Evolutionary conservation across 2,113 vertebrate species (phyloP), one percentile per base, ranked within the genome.

Genomic region (Danionella cerebrum): DNA sequence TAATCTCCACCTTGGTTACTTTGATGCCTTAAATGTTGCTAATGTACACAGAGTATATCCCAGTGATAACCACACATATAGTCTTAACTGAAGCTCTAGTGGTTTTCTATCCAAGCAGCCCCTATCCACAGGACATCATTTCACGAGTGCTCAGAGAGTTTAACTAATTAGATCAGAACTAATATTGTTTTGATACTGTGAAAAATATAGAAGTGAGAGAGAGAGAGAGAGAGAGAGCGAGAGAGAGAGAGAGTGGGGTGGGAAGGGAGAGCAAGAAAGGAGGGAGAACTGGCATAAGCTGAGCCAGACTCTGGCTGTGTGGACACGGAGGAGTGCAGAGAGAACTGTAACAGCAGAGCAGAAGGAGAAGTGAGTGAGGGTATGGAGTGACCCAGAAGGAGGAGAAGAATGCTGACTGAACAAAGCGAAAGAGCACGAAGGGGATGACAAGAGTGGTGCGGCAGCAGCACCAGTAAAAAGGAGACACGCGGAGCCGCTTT

Each of bases 301-400:
- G 77, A 81, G 68, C 78, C 67, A 65, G 73, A 67, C 65, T 63
- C 80, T 69, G 76, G 62, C 79, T 79, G 74, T 78, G 76, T 59
- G 77, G 72, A 79, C 81, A 77, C 45, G 66, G 50, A 76, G 75
- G 73, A 80, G 78, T 68, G 41, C 69, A 79, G 77, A 80, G 75
- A 31, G 82, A 82, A 67, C 82, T 72, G 74, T 75, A 81, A 79
- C 64, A 80, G 78, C 72, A 76, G 80, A 79, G 65, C 33, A 54
- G 29, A 55, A 44, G 50, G 39, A 54, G 57, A 48, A 76, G 69
- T 39, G 38, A 73, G 69, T 45, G 22, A n/a, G n/a, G n/a, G n/a
- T 57, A 52, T 52, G 25, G 47, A 62, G 35, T 52, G 47, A 62
- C 35, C 57, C 38, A 29, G 7, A 39, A 58, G 42, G 31, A 50